Conservation (phyloP, 2,888 invertebrate species). For the Drosophila buzzatii region DNA sequence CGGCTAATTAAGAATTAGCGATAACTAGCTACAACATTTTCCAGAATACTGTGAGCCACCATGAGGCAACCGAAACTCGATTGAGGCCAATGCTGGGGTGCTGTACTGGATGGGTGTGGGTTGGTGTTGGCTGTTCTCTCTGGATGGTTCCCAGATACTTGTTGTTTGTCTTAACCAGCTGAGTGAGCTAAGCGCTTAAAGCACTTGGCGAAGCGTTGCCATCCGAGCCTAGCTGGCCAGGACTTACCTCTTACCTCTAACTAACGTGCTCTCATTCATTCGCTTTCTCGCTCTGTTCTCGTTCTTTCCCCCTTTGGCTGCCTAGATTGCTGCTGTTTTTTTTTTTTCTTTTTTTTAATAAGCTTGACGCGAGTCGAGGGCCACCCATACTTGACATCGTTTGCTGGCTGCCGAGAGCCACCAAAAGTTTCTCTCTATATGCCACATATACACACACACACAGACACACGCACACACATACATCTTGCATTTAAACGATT, state of each 20-base stretch:
- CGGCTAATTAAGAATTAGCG: slow-evolving; percentile 4
- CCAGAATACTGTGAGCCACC: background rate
- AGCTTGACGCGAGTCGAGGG: slow-evolving; percentile 53
- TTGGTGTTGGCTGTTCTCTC: background rate
- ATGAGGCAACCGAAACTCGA: slow-evolving; percentile 3
- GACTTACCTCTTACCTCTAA: background rate
- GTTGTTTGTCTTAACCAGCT: slow-evolving; percentile 30
- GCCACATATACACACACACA: slow-evolving; percentile 13
- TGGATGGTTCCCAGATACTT: background rate
- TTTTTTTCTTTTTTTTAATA: slow-evolving; percentile 72
- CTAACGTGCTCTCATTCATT: background rate
- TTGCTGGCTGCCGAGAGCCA: slow-evolving; percentile 40
- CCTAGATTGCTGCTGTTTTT: slow-evolving; percentile 16
- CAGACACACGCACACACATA: slow-evolving; percentile 19
- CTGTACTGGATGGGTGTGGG: background rate
- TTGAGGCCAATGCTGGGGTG: slow-evolving; percentile 5
- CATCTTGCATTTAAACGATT: background rate
- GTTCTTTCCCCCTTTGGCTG: background rate
- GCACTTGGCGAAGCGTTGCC: slow-evolving; percentile 35
- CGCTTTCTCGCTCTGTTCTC: background rate
- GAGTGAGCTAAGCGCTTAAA: slow-evolving; percentile 61
- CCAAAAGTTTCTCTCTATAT: slow-evolving; percentile 36
- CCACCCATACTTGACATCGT: slow-evolving; percentile 63
- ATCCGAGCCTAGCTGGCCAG: slow-evolving; percentile 1
- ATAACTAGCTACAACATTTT: background rate